Evolutionary conservation across 2,888 invertebrate species (phyloP).

Genomic region (Chloroclystis v-ata): DNA sequence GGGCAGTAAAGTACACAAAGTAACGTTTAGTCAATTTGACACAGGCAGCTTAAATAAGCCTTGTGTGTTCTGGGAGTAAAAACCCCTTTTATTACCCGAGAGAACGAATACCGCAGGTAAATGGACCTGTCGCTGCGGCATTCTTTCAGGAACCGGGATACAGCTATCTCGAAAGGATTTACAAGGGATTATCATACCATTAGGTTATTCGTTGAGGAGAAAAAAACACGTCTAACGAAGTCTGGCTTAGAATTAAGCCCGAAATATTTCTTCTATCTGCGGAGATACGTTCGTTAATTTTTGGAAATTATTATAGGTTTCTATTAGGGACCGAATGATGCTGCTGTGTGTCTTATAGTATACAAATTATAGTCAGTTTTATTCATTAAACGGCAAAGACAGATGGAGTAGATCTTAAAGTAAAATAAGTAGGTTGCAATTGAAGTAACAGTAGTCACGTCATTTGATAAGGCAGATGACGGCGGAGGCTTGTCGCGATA

Average conservation of each 20-base stretch:
- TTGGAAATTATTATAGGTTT: too few species aligned
- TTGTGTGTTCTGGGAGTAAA: slow-evolving; percentile 20
- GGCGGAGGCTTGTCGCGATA: slow-evolving; percentile 69
- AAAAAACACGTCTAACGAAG: not conserved
- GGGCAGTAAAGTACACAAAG: not conserved
- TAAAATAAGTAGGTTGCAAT: slow-evolving; percentile 1
- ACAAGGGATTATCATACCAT: slow-evolving; percentile 21
- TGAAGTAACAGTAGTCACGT: slow-evolving; percentile 14
- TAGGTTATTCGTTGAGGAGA: slow-evolving; percentile 2
- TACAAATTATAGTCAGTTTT: too few species aligned
- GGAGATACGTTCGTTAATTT: not conserved
- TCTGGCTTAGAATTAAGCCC: not conserved
- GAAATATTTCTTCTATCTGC: not conserved
- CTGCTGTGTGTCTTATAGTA: too few species aligned
- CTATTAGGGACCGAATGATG: too few species aligned
- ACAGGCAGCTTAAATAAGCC: not conserved
- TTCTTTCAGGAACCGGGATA: slow-evolving; percentile 11
- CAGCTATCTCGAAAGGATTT: slow-evolving; percentile 14
- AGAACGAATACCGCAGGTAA: slow-evolving; percentile 47
- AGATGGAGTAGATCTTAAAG: too few species aligned
- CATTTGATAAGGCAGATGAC: slow-evolving; percentile 54
- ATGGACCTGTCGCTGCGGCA: slow-evolving; percentile 38
- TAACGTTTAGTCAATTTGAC: not conserved
- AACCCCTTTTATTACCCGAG: slow-evolving; percentile 29
- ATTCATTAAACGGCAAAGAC: too few species aligned